phyloP scores from a whole-genome alignment of 2,113 vertebrate genomes.

The Cettia cetti region DNA sequence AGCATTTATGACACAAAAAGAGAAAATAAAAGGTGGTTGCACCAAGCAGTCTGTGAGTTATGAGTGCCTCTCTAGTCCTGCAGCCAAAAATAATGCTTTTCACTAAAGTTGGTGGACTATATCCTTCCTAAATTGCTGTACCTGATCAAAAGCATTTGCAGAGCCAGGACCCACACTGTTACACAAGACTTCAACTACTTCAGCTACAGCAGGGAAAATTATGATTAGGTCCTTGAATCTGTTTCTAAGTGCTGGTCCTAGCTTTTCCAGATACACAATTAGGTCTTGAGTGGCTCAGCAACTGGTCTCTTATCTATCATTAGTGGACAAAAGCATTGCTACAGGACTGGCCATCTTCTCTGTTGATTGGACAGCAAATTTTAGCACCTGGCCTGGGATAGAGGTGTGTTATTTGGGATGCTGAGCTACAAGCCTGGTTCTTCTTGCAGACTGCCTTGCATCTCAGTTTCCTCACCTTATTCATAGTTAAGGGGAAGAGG shows the following conservation, averaged over 20 bases:
- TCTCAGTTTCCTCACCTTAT: neutral
- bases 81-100: neutral
- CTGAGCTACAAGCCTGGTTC: neutral
- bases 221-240: neutral
- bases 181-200: neutral
- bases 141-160: neutral
- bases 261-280: neutral
- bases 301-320: neutral
- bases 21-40: neutral
- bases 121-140: neutral
- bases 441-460: neutral
- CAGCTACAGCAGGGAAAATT: neutral
- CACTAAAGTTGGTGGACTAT: neutral
- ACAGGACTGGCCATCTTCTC: neutral
- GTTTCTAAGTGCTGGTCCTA: neutral
- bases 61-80: neutral
- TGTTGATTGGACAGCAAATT: neutral
- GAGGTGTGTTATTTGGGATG: neutral
- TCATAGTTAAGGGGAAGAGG: neutral
- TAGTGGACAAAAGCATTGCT: neutral
- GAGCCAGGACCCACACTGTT: neutral
- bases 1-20: neutral
- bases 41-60: neutral
- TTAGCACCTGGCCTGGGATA: neutral
- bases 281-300: neutral